Evolutionary conservation across 2,113 vertebrate species (phyloP), one percentile per base, ranked within the genome.

Genomic region (Tachysurus fulvidraco): DNA sequence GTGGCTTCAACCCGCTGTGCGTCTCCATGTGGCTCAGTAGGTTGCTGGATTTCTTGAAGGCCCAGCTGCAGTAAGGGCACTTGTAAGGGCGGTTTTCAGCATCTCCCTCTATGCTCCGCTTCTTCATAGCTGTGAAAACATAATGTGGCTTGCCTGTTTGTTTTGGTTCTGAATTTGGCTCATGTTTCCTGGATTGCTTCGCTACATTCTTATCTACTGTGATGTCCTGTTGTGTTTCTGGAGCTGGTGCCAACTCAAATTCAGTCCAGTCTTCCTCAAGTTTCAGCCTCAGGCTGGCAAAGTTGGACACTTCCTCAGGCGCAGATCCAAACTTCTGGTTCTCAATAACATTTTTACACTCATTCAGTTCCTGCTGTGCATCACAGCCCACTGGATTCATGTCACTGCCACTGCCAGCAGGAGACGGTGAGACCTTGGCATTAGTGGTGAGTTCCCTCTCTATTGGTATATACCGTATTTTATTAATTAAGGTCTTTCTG

Each of bases 21-120:
- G 95, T 96, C 2, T 95, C 94, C 41, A 96, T 88, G 87, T 97
- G 96, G 89, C 96, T 96, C 85, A 95, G 93, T 7, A 96, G 92
- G 90, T 96, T 95, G 2, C 95, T 96, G 71, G 95, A 92, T 88
- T 96, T 96, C 3, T 96, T 96, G 1, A 97, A 96, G 67, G 95
- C 94, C 93, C 92, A 91, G 77, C 90, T 85, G 80, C 93, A 92
- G 85, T 93, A 93, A 0, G 74, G 77, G 86, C 91, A 94, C 81
- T 95, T 95, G 86, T 93, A 94, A 11, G 95, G 95, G 16, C 94
- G 93, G 55, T 93, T 89, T 54, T 93, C 91, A 0, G 86, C 54
- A 83, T 93, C 93, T 0, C 87, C 83, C n/a, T 89, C 85, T 5
- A 36, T 81, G 14, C 87, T 76, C 0, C 92, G 92, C 69, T 92